Percentiles rank a stretch among this genome's conserved stretches.
Conservation (phyloP, 2,113 vertebrate species). For the Calyptomena viridis region DNA sequence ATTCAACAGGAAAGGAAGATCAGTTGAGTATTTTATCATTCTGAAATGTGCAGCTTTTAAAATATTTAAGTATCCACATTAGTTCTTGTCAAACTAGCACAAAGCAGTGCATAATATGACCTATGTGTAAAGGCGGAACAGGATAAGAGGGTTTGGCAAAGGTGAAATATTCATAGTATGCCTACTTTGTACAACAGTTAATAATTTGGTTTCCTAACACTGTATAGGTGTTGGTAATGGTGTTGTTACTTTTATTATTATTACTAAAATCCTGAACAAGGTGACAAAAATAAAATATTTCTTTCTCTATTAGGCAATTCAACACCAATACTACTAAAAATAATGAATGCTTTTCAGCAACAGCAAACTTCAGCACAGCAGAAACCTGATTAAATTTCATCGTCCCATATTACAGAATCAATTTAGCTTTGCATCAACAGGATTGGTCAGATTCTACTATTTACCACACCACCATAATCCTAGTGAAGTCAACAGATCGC, state of each 20-base stretch:
- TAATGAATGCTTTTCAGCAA: neutral
- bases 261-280: neutral
- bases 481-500: neutral
- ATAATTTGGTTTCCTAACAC: conserved; percentile 16
- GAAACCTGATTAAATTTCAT: neutral
- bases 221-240: neutral
- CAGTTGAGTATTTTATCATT: conserved; percentile 77
- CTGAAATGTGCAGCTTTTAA: conserved; percentile 79
- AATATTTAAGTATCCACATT: conserved; percentile 85
- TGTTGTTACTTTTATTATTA: neutral
- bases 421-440: neutral
- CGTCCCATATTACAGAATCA: neutral
- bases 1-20: conserved; percentile 74
- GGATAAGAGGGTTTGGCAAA: conserved; percentile 73
- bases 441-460: neutral
- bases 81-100: conserved; percentile 81
- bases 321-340: neutral
- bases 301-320: neutral
- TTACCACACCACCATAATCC: neutral
- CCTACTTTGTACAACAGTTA: conserved; percentile 54
- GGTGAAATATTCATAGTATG: conserved; percentile 63
- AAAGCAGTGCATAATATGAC: conserved; percentile 78
- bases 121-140: conserved; percentile 73
- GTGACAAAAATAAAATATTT: neutral
- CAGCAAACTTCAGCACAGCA: neutral